phyloP scores from a whole-genome alignment of 2,113 vertebrate genomes.

The Chaetodon auriga region DNA sequence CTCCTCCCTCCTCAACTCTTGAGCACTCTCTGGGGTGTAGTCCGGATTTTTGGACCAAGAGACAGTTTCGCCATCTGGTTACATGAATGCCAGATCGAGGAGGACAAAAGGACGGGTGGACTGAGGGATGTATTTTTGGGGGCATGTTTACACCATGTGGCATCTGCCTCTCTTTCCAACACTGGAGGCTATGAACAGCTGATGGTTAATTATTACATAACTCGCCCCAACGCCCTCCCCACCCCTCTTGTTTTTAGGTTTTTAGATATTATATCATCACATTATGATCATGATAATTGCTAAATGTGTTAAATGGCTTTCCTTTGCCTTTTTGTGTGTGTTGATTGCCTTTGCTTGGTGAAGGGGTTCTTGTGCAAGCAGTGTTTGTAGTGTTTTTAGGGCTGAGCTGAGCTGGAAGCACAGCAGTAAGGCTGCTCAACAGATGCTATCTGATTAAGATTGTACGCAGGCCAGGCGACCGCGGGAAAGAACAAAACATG shows the following conservation, averaged over 20 bases:
- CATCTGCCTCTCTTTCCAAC: constrained; percentile 56
- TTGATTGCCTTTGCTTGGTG: constrained; percentile 69
- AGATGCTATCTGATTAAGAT: constrained; percentile 41
- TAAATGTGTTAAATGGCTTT: constrained; percentile 60
- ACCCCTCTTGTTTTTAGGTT: background rate
- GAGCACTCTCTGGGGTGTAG: constrained; percentile 30
- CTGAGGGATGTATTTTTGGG: constrained; percentile 56
- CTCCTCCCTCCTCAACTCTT: background rate
- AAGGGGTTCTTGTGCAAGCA: constrained; percentile 46
- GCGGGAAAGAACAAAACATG: constrained; percentile 30
- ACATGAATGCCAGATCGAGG: constrained; percentile 24
- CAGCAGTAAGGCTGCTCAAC: constrained; percentile 43
- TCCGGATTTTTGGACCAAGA: constrained; percentile 39
- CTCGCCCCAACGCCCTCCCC: background rate
- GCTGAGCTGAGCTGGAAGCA: constrained; percentile 27
- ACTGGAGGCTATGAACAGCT: constrained; percentile 70
- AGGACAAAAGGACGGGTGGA: constrained; percentile 33
- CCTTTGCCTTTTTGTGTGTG: constrained; percentile 57
- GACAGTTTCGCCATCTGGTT: constrained; percentile 64
- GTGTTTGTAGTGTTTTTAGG: constrained; percentile 43
- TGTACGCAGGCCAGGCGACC: constrained; percentile 18
- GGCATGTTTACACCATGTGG: constrained; percentile 72
- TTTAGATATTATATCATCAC: constrained; percentile 49
- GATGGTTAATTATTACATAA: constrained; percentile 67
- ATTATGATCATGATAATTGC: constrained; percentile 53